Evolutionary conservation across 2,113 vertebrate species (phyloP).

Genomic region (Saguinus imperator): DNA sequence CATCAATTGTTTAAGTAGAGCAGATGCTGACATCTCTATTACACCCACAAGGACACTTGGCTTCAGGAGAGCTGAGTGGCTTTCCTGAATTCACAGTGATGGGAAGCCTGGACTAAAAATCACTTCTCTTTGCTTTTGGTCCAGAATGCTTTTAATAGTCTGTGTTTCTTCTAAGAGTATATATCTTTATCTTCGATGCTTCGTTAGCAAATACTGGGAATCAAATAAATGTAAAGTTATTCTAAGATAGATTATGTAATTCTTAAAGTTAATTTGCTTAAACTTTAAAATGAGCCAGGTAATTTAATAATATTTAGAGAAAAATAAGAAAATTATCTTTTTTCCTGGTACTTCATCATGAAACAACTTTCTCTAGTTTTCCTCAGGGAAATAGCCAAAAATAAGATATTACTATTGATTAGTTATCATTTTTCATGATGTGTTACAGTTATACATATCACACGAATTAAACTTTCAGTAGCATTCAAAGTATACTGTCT

Average conservation of each 20-base stretch:
- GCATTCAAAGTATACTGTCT: background rate
- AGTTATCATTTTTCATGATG: background rate
- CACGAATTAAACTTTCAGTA: background rate
- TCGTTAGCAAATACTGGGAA: background rate
- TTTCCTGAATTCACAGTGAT: background rate
- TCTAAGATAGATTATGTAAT: background rate
- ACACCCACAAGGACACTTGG: background rate
- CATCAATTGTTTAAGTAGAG: background rate
- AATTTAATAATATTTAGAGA: background rate
- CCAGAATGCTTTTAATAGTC: background rate
- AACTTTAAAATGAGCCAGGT: constrained; percentile 28
- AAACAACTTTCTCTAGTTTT: constrained; percentile 22
- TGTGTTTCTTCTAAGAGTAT: background rate
- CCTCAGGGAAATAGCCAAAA: background rate
- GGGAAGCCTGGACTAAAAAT: background rate
- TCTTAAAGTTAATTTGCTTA: background rate
- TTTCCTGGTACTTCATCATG: background rate
- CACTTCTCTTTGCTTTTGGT: background rate
- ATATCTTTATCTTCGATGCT: constrained; percentile 2
- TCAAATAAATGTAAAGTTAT: constrained; percentile 46
- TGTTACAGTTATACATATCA: background rate
- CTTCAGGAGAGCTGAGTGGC: background rate
- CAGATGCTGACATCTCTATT: background rate
- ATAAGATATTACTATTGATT: background rate
- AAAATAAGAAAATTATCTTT: background rate